A percentile compares a stretch with the other conserved stretches of the same genome.
Conservation (phyloP, 1,140 invertebrate species). For the Parapsyche elsis region DNA sequence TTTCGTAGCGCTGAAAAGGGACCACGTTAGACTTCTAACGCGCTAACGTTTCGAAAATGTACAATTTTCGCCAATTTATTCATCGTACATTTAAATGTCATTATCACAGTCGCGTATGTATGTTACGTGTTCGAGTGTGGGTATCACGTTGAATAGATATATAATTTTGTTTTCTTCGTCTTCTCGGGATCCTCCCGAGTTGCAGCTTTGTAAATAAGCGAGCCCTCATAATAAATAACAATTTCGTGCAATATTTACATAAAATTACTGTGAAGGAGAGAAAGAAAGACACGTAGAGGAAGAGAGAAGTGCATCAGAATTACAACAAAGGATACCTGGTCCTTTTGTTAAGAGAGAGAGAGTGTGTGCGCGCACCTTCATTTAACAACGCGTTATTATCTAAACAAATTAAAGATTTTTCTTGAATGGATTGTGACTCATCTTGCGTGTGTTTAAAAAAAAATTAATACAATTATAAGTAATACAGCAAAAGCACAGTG, state of each 20-base stretch:
- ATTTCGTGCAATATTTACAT: slow-evolving; percentile 44
- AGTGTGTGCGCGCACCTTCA: too few species aligned
- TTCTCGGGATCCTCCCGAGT: background rate
- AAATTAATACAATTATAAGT: too few species aligned
- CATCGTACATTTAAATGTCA: too few species aligned
- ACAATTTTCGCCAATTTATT: too few species aligned
- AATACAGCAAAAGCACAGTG: too few species aligned
- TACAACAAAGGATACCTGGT: slow-evolving; percentile 23
- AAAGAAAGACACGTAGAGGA: background rate
- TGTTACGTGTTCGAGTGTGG: background rate
- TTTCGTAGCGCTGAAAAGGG: too few species aligned
- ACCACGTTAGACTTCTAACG: too few species aligned
- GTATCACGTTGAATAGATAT: background rate
- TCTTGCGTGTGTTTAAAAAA: background rate
- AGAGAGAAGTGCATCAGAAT: too few species aligned
- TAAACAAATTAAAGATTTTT: slow-evolving; percentile 33
- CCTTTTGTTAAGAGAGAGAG: background rate
- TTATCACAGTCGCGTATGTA: background rate
- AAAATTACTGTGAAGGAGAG: slow-evolving; percentile 20
- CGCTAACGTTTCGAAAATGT: too few species aligned
- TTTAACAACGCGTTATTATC: slow-evolving; percentile 17
- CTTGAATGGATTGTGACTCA: slow-evolving; percentile 24
- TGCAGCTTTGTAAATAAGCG: slow-evolving; percentile 34
- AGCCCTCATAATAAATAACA: slow-evolving; percentile 23
- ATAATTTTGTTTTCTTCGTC: background rate